phyloP scores from a whole-genome alignment of 2,888 invertebrate species.

The Xylota sylvarum region DNA sequence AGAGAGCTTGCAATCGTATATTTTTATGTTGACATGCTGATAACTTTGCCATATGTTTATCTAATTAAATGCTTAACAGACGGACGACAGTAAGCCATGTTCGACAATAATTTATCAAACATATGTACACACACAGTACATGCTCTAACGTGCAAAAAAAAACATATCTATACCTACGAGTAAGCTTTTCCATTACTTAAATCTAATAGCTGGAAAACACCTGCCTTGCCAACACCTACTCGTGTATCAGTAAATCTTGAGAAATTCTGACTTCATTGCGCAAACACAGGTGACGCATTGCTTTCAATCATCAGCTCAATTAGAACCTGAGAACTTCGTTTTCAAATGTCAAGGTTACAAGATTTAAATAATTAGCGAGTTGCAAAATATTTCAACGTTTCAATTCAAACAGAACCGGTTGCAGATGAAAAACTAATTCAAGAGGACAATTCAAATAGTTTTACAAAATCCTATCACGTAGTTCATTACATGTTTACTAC shows the following conservation, averaged over 20 bases:
- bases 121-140: background rate
- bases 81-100: background rate
- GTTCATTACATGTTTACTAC: slow-evolving; percentile 15
- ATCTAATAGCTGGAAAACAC: background rate
- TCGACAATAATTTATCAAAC: slow-evolving; percentile 9
- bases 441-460: background rate
- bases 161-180: no score
- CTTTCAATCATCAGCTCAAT: background rate
- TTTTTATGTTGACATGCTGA: background rate
- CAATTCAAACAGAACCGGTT: background rate
- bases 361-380: background rate
- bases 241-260: background rate
- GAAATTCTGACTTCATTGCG: slow-evolving; percentile 26
- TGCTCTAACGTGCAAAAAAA: no score
- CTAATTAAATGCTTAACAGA: background rate
- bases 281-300: slow-evolving; percentile 22
- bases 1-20: background rate
- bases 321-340: background rate
- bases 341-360: background rate
- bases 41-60: background rate
- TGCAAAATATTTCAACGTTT: background rate
- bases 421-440: background rate
- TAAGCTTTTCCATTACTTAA: background rate
- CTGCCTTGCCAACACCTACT: background rate
- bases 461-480: slow-evolving; percentile 14